These are phyloP conservation scores for Philonicus albiceps DNA, from an alignment of 2,888 invertebrate genomes.

Conservation along the genomic window DNA sequence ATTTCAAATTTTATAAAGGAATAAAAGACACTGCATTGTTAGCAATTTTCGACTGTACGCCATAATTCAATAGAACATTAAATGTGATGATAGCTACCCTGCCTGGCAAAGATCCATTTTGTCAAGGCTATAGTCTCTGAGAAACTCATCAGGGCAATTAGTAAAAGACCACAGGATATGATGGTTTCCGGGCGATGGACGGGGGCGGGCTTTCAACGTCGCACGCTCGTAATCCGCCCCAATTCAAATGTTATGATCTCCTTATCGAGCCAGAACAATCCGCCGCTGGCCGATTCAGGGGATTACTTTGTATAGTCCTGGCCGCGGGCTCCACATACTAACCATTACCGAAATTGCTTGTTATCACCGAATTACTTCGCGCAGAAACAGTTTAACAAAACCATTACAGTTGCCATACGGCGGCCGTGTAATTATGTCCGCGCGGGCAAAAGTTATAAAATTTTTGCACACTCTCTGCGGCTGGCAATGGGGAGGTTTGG, in stretches of 20 bases:
- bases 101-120: background rate
- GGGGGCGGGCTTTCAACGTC: background rate
- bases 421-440: background rate
- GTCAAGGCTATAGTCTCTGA: background rate
- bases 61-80: background rate
- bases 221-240: background rate
- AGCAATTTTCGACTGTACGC: too few species aligned
- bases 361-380: slow-evolving; percentile 7
- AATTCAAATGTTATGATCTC: background rate
- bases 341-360: slow-evolving; percentile 13
- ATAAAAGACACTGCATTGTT: too few species aligned
- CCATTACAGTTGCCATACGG: slow-evolving; percentile 16
- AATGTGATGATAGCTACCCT: background rate
- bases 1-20: too few species aligned
- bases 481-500: too few species aligned
- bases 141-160: background rate
- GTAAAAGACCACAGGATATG: background rate
- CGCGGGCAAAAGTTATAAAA: background rate
- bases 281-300: background rate
- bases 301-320: background rate
- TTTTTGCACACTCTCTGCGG: background rate
- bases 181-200: background rate
- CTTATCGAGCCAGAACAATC: background rate
- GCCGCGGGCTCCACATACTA: background rate
- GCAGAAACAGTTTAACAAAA: slow-evolving; percentile 17